Conservation (phyloP, 2,797 vertebrate species). For the Lagodon rhomboides region DNA sequence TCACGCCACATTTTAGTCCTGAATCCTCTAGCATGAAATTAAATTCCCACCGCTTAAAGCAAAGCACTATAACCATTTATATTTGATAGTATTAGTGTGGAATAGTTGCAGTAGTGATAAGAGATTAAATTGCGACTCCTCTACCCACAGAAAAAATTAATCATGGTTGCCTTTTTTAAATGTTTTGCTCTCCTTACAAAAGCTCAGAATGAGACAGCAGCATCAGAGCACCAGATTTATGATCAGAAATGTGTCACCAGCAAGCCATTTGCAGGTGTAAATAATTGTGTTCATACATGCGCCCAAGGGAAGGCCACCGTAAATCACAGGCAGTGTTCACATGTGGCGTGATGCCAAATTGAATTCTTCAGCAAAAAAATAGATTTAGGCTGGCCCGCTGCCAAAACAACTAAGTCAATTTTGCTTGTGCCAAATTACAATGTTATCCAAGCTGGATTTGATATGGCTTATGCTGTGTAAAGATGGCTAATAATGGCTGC, state of each 20-base stretch:
- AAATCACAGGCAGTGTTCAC: slow-evolving; percentile 55
- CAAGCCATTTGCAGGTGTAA: slow-evolving; percentile 58
- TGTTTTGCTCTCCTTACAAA: slow-evolving; percentile 24
- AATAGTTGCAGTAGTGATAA: slow-evolving; percentile 5
- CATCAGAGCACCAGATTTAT: slow-evolving; percentile 26
- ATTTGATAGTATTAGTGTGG: slow-evolving; percentile 23
- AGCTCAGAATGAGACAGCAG: slow-evolving; percentile 19
- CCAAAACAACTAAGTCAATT: slow-evolving; percentile 65
- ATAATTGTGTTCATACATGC: slow-evolving; percentile 50
- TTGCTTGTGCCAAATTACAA: slow-evolving; percentile 55
- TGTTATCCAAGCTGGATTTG: slow-evolving; percentile 57
- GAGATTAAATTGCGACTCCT: slow-evolving; percentile 27
- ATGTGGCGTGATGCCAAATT: slow-evolving; percentile 67
- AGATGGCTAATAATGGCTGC: slow-evolving; percentile 55
- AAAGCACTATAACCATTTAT: slow-evolving; percentile 31
- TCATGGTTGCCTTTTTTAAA: background rate
- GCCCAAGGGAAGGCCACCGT: slow-evolving; percentile 40
- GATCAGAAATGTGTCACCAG: slow-evolving; percentile 48
- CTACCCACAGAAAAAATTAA: slow-evolving; percentile 14
- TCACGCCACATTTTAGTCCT: slow-evolving; percentile 33
- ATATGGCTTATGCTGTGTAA: slow-evolving; percentile 53
- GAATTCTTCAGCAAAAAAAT: slow-evolving; percentile 61
- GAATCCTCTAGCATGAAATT: slow-evolving; percentile 53
- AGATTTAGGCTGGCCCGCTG: slow-evolving; percentile 52
- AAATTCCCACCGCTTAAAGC: slow-evolving; percentile 28